Conservation (phyloP, 92 coral and sea anemone genomes). For the Bergia sp. region DNA sequence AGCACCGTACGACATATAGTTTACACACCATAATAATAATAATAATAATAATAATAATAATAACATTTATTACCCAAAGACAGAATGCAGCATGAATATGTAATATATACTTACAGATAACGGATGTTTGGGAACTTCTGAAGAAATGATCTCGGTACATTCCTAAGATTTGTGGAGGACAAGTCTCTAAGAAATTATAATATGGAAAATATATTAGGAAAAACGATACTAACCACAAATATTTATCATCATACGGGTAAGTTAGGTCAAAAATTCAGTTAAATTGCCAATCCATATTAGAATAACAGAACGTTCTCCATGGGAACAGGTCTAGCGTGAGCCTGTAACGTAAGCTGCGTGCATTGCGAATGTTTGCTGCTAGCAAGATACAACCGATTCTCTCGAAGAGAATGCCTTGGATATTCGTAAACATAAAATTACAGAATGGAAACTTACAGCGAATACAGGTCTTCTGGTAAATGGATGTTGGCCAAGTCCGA, state of each 20-base stretch:
- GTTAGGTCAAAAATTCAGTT: neutral
- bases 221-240: conserved; percentile 7
- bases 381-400: conserved; percentile 14
- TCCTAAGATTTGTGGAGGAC: neutral
- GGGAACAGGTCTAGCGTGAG: neutral
- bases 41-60: no score
- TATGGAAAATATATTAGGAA: conserved; percentile 5
- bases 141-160: neutral
- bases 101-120: conserved; percentile 5
- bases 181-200: conserved; percentile 3
- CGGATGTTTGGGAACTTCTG: conserved; percentile 17
- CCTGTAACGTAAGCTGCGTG: conserved; percentile 1
- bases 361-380: conserved; percentile 5
- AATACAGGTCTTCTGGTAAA: conserved; percentile 12
- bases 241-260: conserved; percentile 5
- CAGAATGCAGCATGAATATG: conserved; percentile 1
- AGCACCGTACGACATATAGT: neutral
- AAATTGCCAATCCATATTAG: conserved; percentile 1
- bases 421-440: conserved; percentile 5
- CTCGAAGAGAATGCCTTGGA: neutral
- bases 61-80: neutral
- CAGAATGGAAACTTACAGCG: conserved; percentile 24
- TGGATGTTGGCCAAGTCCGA: conserved; percentile 1
- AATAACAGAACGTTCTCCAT: neutral
- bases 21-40: neutral